Conservation (phyloP, 2,888 invertebrate species). For the Uropetala carovei region DNA sequence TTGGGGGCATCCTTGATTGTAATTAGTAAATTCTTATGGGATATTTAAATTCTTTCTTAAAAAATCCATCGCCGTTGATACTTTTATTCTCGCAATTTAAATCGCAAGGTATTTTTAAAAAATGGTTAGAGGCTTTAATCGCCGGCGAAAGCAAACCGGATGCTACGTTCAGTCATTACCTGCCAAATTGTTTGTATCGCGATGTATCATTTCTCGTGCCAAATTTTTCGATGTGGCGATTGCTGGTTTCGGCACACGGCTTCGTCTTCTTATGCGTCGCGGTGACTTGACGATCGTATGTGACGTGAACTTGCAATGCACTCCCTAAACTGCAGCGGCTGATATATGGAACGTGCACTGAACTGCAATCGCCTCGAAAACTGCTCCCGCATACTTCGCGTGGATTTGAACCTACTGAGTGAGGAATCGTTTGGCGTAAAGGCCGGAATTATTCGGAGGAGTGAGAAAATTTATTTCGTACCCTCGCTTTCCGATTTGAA, state of each 20-base stretch:
- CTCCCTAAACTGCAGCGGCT: not conserved
- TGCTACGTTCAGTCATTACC: not conserved
- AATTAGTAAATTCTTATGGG: too few relatives aligned
- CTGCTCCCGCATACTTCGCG: not conserved
- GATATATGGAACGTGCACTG: not conserved
- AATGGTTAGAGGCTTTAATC: too few relatives aligned
- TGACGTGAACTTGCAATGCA: not conserved
- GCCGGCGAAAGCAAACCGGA: too few relatives aligned
- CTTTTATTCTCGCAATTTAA: too few relatives aligned
- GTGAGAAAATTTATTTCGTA: not conserved
- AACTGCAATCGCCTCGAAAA: conserved; percentile 7
- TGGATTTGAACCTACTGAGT: not conserved
- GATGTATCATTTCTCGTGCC: not conserved
- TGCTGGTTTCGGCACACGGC: not conserved
- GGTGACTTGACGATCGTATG: not conserved
- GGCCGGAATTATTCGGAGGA: not conserved
- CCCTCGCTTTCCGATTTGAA: too few relatives aligned
- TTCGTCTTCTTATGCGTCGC: not conserved
- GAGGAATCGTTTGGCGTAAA: not conserved
- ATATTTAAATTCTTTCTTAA: too few relatives aligned
- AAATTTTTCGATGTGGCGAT: not conserved
- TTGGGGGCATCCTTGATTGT: too few relatives aligned
- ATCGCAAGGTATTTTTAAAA: too few relatives aligned
- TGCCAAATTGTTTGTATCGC: not conserved
- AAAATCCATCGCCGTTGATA: too few relatives aligned